Evolutionary conservation across 1,140 invertebrate genomes (phyloP), one percentile per base, ranked within the genome.

Genomic region (Ridgeia piscesae): DNA sequence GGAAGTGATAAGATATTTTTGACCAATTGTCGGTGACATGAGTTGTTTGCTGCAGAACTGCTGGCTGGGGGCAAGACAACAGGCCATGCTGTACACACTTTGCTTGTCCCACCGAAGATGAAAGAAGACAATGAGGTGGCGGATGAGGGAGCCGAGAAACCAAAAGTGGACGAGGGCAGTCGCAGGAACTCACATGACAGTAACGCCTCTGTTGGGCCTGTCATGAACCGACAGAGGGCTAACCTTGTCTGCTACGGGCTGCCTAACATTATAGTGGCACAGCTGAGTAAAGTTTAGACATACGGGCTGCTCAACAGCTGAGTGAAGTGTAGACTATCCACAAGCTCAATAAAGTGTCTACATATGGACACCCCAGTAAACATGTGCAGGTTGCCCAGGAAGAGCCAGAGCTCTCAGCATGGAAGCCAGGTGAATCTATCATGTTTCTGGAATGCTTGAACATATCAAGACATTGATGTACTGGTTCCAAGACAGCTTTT

Each of bases 221-320:
- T 89, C 17, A 33, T 92, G 27, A 34, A 90, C 92, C 93, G 92
- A 42, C 34, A 50, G 11, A 94, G 94, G 94, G 95, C 94, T 92
- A 96, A 95, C 92, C 94, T 95, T 93, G 95, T 95, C 9, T 95
- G 95, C 91, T 96, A 95, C 93, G 95, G 95, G 34, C 94, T 96
- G 88, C 95, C 95, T 34, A 96, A 95, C 92, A 34, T 95, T 31
- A 93, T 96, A 33, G 94, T 96, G 14, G 94, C 95, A 11, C 95
- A 95, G 93, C 35, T 91, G 27, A 88, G 89, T n/a, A 92, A 92
- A 88, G 50, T 42, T 77, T 92, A 92, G 89, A 42, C 34, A 42
- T 90, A 35, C 89, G 21, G 17, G 11, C 42, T 42, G 42, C 42
- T 11, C 42, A 42, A 42, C 42, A 42, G 4, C 42, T 42, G 42